These are phyloP conservation scores for Macropodus opercularis DNA, from an alignment of 2,797 vertebrate genomes.

Conservation along the genomic window DNA sequence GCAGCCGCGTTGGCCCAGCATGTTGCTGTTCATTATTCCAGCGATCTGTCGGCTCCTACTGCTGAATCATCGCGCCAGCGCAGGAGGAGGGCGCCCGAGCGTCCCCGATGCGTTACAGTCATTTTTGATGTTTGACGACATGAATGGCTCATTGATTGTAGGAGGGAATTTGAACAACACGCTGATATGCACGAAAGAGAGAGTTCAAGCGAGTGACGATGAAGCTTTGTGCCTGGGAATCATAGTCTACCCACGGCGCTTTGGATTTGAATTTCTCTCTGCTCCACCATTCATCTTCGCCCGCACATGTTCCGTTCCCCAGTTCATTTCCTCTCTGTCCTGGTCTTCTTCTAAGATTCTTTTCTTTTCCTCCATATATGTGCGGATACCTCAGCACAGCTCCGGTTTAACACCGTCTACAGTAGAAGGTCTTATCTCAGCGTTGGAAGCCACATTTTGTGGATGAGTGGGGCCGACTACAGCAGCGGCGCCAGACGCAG, in stretches of 20 bases:
- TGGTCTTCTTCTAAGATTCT: not conserved
- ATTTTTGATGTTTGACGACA: conserved; percentile 56
- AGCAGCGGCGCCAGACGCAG: conserved; percentile 25
- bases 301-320: not conserved
- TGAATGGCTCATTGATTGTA: conserved; percentile 65
- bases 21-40: conserved; percentile 68
- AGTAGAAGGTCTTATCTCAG: conserved; percentile 47
- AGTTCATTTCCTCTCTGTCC: conserved; percentile 5
- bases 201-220: conserved; percentile 23
- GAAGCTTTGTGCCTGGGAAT: conserved; percentile 4
- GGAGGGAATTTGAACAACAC: conserved; percentile 33
- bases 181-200: conserved; percentile 38
- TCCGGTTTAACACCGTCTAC: conserved; percentile 7
- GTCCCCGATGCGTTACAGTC: conserved; percentile 42
- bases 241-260: conserved; percentile 15
- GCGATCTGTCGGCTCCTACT: conserved; percentile 63
- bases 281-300: conserved; percentile 12
- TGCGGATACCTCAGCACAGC: not conserved
- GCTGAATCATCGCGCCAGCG: conserved; percentile 56
- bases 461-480: conserved; percentile 26
- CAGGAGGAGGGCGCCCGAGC: conserved; percentile 41
- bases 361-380: not conserved
- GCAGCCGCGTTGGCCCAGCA: conserved; percentile 55
- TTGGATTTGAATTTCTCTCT: conserved; percentile 8
- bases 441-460: conserved; percentile 29